These are phyloP conservation scores for Porites divaricata DNA, from an alignment of 92 coral and sea anemone species.

Conservation along the genomic window DNA sequence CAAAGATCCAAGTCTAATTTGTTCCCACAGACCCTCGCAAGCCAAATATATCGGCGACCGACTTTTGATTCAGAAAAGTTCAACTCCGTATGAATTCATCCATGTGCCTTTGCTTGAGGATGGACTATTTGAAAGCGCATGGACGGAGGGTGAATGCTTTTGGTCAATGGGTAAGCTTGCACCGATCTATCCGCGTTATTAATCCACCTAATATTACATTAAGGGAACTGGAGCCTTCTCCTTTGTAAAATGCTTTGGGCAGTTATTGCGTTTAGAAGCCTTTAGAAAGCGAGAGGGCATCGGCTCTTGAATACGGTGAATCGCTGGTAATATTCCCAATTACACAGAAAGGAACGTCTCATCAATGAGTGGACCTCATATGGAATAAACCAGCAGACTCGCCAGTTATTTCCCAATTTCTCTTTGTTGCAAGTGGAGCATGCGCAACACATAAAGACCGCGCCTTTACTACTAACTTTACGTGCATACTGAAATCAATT, in stretches of 20 bases:
- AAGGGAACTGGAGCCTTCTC: too few relatives aligned
- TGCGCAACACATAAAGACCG: background rate
- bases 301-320: too few relatives aligned
- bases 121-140: conserved; percentile 58
- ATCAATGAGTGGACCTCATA: background rate
- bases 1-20: conserved; percentile 77
- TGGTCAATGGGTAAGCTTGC: conserved; percentile 89
- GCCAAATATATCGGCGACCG: conserved; percentile 70
- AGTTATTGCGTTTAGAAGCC: too few relatives aligned
- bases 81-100: conserved; percentile 58
- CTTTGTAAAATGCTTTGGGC: too few relatives aligned
- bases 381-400: background rate
- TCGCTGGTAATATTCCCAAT: too few relatives aligned
- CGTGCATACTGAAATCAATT: background rate
- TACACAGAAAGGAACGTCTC: too few relatives aligned
- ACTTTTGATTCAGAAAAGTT: conserved; percentile 74
- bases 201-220: too few relatives aligned
- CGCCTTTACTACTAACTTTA: too few relatives aligned
- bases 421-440: background rate
- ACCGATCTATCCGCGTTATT: background rate
- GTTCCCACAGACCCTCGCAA: conserved; percentile 44
- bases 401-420: background rate
- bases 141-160: conserved; percentile 89
- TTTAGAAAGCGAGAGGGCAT: too few relatives aligned
- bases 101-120: conserved; percentile 74